These are phyloP conservation scores for Tympanuchus pallidicinctus DNA, from an alignment of 2,113 vertebrate species.

Conservation along the genomic window DNA sequence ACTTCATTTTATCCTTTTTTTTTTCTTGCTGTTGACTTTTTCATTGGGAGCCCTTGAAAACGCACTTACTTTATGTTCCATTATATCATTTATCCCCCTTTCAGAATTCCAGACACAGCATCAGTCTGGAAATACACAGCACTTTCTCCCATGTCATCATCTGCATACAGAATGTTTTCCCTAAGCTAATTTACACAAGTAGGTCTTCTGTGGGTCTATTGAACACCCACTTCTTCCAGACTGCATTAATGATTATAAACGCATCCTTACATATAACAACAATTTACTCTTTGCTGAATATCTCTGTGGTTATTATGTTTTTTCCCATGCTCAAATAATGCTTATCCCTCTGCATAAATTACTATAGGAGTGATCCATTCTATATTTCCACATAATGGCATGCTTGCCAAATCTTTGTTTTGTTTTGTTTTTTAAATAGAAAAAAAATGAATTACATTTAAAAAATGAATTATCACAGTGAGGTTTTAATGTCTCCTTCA, in stretches of 20 bases:
- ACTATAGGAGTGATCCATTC: neutral
- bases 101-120: neutral
- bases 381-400: neutral
- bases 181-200: neutral
- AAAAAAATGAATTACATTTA: neutral
- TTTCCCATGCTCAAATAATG: neutral
- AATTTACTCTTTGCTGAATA: neutral
- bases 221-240: neutral
- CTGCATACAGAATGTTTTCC: neutral
- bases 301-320: neutral
- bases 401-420: neutral
- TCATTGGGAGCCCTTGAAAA: neutral
- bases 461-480: neutral
- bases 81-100: neutral
- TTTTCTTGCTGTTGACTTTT: neutral
- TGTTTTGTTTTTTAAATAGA: neutral
- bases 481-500: neutral
- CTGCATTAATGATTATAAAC: neutral
- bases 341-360: neutral
- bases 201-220: neutral
- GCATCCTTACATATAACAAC: neutral
- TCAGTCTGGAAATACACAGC: neutral
- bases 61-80: neutral
- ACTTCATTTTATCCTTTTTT: neutral
- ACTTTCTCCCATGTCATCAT: neutral